These are phyloP conservation scores for Eubucco bourcierii DNA, from an alignment of 2,113 vertebrate genomes.

Conservation along the genomic window DNA sequence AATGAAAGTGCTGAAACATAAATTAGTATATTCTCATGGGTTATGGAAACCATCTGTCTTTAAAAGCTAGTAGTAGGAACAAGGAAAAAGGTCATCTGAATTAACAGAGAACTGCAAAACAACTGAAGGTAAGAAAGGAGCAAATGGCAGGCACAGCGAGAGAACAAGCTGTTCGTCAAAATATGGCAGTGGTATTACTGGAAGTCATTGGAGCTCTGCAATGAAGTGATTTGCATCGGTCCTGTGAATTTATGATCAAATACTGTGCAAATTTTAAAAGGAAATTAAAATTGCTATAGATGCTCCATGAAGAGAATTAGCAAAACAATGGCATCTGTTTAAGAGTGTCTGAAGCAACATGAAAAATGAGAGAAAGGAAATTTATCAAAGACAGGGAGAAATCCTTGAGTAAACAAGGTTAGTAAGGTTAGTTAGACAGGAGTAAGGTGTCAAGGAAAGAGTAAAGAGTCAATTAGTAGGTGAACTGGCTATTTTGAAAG, in stretches of 20 bases:
- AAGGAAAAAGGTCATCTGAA: slow-evolving; percentile 55
- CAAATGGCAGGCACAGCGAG: slow-evolving; percentile 28
- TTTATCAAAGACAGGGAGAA: neutral
- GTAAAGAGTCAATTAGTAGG: neutral
- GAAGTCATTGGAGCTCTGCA: neutral
- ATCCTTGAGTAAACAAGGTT: neutral
- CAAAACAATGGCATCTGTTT: slow-evolving; percentile 18
- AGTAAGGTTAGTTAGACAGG: neutral
- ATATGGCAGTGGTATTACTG: slow-evolving; percentile 2
- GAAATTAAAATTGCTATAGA: slow-evolving; percentile 27
- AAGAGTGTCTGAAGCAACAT: neutral
- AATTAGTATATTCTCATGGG: slow-evolving; percentile 68
- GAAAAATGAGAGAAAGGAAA: slow-evolving; percentile 20
- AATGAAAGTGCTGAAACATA: slow-evolving; percentile 63
- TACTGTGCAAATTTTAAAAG: slow-evolving; percentile 8
- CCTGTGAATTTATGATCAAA: slow-evolving; percentile 39
- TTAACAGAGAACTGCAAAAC: slow-evolving; percentile 57
- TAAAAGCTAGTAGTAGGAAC: slow-evolving; percentile 22
- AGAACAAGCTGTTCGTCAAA: slow-evolving; percentile 54
- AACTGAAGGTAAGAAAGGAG: slow-evolving; percentile 52
- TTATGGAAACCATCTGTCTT: slow-evolving; percentile 52
- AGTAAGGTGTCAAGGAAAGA: neutral
- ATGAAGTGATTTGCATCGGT: slow-evolving; percentile 28
- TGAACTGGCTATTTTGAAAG: neutral
- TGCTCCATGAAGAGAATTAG: neutral